Base-by-base conservation (phyloP, 2,113 vertebrate genomes). In the Arothron firmamentum region DNA sequence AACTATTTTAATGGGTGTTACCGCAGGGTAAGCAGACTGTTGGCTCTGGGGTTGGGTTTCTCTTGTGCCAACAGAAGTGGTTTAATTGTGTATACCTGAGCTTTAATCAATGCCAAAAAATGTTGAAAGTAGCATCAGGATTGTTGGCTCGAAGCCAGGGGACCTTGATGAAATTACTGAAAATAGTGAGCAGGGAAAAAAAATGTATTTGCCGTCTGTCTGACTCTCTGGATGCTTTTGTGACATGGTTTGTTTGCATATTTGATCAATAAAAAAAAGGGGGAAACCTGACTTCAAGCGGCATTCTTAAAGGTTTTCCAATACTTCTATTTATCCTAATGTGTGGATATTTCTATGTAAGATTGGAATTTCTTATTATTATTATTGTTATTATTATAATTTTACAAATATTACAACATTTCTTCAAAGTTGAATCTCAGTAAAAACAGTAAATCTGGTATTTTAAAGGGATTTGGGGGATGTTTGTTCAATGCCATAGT, bases 71-170 rank as follows among this genome's bases (percentile, higher is more conserved):
- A 85, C 78, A 86, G 71, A 82, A 79, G 69, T 78, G 75, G 70
- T 75, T 81, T 88, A 81, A 87, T 88, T 81, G 75, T 84, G 77
- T 78, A 75, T 81, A 87, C 78, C 76, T 79, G 81, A 82, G 76
- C 81, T 87, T 81, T 81, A 89, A 88, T 88, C 86, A 86, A 70
- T 80, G 76, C 52, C 59, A 78, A 82, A 82, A 82, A 77, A 77
- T 77, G 65, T 70, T 75, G 46, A 77, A 80, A 77, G 74, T 74
- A 70, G 71, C 56, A 80, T 74, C 76, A 75, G 76, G 73, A 81
- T 81, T 80, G 71, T 81, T 72, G 69, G 79, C 67, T 50, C 52
- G 63, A 48, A 75, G 71, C 73, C 77, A 77, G 38, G 28, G 54
- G 82, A 82, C 75, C 79, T 85, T 83, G 75, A 81, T 76, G 53